Evolutionary conservation across 2,888 invertebrate species (phyloP), one percentile per base, ranked within the genome.

Genomic region (Zygothrica quintamaculata): DNA sequence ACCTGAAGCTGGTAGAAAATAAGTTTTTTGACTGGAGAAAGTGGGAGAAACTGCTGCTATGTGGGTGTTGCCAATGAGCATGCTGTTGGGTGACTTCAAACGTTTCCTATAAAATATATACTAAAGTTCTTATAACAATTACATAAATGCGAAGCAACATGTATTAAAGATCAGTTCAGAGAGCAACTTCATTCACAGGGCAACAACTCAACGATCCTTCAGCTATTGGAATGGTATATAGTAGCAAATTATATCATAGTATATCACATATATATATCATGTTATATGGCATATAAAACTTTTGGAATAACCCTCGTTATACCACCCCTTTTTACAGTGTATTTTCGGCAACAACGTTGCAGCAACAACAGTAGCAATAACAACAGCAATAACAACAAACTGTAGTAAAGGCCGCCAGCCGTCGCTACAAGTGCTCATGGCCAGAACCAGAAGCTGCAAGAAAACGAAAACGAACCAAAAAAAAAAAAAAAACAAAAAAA

Each of bases 1-100:
- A 80, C 85, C 80, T 80, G 82, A 80, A 80, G 25, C 85, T 69
- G 74, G 48, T 66, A 58, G 55, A 26, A 61, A 55, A 72, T 62
- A 65, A 60, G 56, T 50, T 58, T 42, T 47, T 47, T 8, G 12
- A 26, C 4, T 33, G 53, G 29, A 26, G 16, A 18, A 3, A 33
- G 9, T 12, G 34, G 8, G n/a, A 8, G 5, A 16, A 40, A 16
- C 33, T 9, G 37, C 26, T 40, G 31, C 22, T 34, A 59, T 66
- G 67, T 71, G 70, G 37, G 44, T n/a, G 48, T 65, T 53, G 46
- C 31, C 52, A 51, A 18, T 57, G 47, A 22, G 37, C 12, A 31
- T 36, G 16, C 48, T 48, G 74, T 3, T 22, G 18, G 71, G 67
- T 55, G 36, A 42, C 67, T 51, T 50, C 13, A 73, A 25, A 29